Base-by-base conservation (phyloP, 2,113 vertebrate genomes). In the Bostrychus sinensis region DNA sequence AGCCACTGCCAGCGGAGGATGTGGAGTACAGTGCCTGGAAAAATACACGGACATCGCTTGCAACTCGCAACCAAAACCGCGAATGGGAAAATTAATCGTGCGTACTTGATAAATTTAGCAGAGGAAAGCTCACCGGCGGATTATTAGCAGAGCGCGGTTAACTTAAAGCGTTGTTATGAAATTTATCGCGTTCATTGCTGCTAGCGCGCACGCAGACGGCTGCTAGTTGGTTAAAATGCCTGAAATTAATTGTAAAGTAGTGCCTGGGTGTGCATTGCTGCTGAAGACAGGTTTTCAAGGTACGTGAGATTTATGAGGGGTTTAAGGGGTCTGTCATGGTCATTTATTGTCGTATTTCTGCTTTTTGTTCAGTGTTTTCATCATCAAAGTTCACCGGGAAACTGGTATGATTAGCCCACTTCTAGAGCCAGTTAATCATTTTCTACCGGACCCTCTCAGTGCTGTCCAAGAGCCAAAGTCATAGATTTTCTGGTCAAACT, bases 1-100 rank as follows among this genome's bases (percentile, higher is more conserved):
- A 82, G 81, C 80, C 77, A 13, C 84, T 68, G 82, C 70, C 81
- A 70, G 74, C 78, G 72, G 77, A 87, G 81, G 83, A 89, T 89
- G 84, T 79, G 82, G 82, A 89, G 58, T 66, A 60, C 71, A 65
- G 58, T 51, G 80, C 70, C 61, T 70, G 85, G 81, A 75, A 76
- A n/a, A 87, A 84, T 17, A 71, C 34, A 79, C 55, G 36, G 46
- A 80, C 57, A n/a, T 60, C 58, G 50, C 54, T 53, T 48, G 61
- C 57, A 59, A 64, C 64, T 34, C 30, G 63, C 38, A 63, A 25
- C 45, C 45, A 30, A 30, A 23, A 50, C 11, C 9, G 19, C 56
- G 54, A n/a, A 37, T 14, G 39, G 62, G 55, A 30, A 8, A 41
- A 50, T 26, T 36, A n/a, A 7, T 26, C 19, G 26, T 50, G 38